Percentiles rank a stretch among this genome's conserved stretches.
phyloP scores from a whole-genome alignment of 2,797 vertebrate genomes.

The Scleropages formosus region DNA sequence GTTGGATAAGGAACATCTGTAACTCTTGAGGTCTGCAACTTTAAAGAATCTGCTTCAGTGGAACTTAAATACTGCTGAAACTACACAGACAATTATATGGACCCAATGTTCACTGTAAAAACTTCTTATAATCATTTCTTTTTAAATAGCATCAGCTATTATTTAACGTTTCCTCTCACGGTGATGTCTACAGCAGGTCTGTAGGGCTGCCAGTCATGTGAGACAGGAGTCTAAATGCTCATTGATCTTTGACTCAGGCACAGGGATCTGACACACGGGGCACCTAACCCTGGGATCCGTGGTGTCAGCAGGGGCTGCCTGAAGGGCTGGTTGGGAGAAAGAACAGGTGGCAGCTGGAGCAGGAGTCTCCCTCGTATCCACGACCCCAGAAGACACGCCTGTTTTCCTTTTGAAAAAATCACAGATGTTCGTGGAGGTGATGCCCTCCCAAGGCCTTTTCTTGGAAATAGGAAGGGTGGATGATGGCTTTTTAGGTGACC shows the following conservation, averaged over 20 bases:
- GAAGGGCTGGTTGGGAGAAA: constrained; percentile 20
- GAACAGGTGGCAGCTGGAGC: constrained; percentile 10
- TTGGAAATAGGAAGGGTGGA: constrained; percentile 30
- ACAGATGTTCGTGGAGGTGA: constrained; percentile 48
- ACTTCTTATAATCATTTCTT: too few relatives aligned
- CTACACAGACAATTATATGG: too few relatives aligned
- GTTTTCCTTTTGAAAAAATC: constrained; percentile 59
- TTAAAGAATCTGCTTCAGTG: too few relatives aligned
- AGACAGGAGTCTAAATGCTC: constrained; percentile 88
- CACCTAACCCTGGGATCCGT: constrained; percentile 70
- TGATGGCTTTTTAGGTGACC: constrained; percentile 32
- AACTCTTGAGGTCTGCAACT: too few relatives aligned
- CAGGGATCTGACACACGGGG: constrained; percentile 75
- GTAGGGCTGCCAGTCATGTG: constrained; percentile 36
- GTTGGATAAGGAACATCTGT: too few relatives aligned
- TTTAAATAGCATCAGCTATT: background rate
- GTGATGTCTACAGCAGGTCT: background rate
- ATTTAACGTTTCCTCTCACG: too few relatives aligned
- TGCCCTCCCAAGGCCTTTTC: constrained; percentile 60
- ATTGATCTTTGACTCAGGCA: constrained; percentile 80
- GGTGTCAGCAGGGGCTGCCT: constrained; percentile 22
- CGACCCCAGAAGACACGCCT: constrained; percentile 29
- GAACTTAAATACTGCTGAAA: too few relatives aligned
- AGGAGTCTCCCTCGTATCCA: background rate
- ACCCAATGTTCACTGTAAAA: too few relatives aligned